Evolutionary conservation across 2,888 invertebrate species (phyloP).

Genomic region (Auanema freiburgensis): DNA sequence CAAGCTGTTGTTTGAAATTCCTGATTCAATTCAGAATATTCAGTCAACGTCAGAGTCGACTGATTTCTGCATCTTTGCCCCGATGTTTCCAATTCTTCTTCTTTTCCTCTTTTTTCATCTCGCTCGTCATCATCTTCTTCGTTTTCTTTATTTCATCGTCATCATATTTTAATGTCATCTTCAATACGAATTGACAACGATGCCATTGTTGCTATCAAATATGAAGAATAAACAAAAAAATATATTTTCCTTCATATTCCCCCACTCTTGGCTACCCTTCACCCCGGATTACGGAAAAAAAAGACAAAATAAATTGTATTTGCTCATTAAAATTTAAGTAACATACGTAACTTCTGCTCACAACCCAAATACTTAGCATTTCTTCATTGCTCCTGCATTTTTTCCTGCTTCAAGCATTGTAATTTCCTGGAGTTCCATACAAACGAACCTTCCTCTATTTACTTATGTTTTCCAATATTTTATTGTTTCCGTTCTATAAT

Average conservation of each 20-base stretch:
- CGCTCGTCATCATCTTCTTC: not conserved
- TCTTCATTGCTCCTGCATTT: too few relatives aligned
- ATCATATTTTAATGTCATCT: not conserved
- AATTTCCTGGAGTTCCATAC: too few relatives aligned
- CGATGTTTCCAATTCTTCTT: conserved; percentile 6
- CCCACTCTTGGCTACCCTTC: conserved; percentile 8
- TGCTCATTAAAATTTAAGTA: not conserved
- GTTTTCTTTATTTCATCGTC: not conserved
- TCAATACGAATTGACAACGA: conserved; percentile 2
- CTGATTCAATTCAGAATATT: not conserved
- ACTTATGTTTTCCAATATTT: too few relatives aligned
- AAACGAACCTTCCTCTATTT: too few relatives aligned
- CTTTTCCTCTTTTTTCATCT: not conserved
- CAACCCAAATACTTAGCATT: too few relatives aligned
- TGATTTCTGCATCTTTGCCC: conserved; percentile 1
- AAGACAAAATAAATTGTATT: conserved; percentile 1
- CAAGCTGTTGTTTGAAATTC: too few relatives aligned
- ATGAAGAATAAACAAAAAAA: not conserved
- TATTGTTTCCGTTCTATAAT: too few relatives aligned
- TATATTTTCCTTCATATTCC: conserved; percentile 6
- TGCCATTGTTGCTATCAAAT: not conserved
- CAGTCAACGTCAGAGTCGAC: conserved; percentile 1
- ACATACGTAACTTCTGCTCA: too few relatives aligned
- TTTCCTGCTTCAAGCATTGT: too few relatives aligned
- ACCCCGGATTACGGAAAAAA: conserved; percentile 10